Percentiles rank a stretch among this genome's conserved stretches.
These are phyloP conservation scores for Enteromius afrohamiltoni DNA, from an alignment of 2,797 vertebrate species.

Conservation along the genomic window DNA sequence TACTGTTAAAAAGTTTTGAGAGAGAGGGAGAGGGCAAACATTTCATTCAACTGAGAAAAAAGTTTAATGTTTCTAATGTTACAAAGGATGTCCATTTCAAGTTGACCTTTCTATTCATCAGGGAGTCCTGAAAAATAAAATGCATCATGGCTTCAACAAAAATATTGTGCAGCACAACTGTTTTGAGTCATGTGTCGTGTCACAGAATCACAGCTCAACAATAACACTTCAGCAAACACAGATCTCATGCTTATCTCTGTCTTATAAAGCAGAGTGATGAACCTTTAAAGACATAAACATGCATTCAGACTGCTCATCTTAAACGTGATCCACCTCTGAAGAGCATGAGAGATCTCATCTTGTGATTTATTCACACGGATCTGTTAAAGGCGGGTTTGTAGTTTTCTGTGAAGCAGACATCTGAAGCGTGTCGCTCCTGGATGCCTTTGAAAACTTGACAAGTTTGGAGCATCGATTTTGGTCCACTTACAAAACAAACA, in stretches of 20 bases:
- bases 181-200: not conserved
- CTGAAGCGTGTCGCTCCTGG: constrained; percentile 63
- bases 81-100: not conserved
- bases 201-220: not conserved
- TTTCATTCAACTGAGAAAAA: not conserved
- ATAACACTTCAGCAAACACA: not conserved
- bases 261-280: not conserved
- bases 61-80: not conserved
- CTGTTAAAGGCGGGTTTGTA: not conserved
- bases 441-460: constrained; percentile 73
- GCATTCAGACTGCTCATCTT: not conserved
- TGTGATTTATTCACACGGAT: constrained; percentile 16
- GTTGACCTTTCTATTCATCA: not conserved
- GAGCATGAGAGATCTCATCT: not conserved
- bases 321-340: not conserved
- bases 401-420: constrained; percentile 7
- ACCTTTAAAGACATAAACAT: not conserved
- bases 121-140: not conserved
- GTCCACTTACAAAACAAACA: constrained; percentile 75
- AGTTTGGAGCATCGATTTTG: constrained; percentile 75
- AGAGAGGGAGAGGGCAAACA: too few species aligned
- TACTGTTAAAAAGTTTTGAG: too few species aligned
- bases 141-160: not conserved
- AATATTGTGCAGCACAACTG: not conserved
- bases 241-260: not conserved